Base-by-base conservation (phyloP, 2,113 vertebrate species). In the Atractosteus spatula region DNA sequence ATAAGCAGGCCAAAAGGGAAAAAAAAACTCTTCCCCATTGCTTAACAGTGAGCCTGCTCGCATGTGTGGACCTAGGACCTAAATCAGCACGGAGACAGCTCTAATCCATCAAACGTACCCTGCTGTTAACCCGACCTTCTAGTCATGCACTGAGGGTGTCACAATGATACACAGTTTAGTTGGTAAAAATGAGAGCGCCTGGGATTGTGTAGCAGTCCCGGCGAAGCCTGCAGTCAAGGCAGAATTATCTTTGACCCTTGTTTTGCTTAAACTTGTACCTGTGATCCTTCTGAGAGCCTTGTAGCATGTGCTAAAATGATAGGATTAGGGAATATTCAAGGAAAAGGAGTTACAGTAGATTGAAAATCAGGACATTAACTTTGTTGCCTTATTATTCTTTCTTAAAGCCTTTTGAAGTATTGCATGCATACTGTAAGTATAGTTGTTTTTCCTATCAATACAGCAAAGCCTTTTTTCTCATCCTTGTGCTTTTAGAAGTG, bases 121-220 rank as follows among this genome's bases (percentile, higher is more conserved):
- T 67, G 77, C 76, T 75, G 71, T 59, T 71, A 69, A 62, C 56
- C 69, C 78, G 82, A 83, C 83, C 82, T 85, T 87, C 79, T 76
- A 41, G 5, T 68, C 73, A 73, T 43, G 59, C 7, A 54, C 69
- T 81, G 8, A 10, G 72, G 63, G 3, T 11, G 72, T 56, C 42
- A 2, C 11, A 63, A 71, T 54, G 70, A 63, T 65, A 41, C 62
- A 65, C 62, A 47, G 29, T 54, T 71, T 45, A 75, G 1, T 55
- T 64, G 10, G 4, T 66, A 69, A 71, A 77, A 55, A 65, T 41
- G 74, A 54, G 41, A 55, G 17, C 41, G 70, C 57, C 45, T 44
- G 64, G 5, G 69, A 41, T 55, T 0, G 55, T 68, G 61, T 1
- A 76, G 63, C 67, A 42, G 11, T 63, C 56, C n/a, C 7, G 29